Conservation (phyloP, 2,888 invertebrate species). For the Heterodera filipjevi region DNA sequence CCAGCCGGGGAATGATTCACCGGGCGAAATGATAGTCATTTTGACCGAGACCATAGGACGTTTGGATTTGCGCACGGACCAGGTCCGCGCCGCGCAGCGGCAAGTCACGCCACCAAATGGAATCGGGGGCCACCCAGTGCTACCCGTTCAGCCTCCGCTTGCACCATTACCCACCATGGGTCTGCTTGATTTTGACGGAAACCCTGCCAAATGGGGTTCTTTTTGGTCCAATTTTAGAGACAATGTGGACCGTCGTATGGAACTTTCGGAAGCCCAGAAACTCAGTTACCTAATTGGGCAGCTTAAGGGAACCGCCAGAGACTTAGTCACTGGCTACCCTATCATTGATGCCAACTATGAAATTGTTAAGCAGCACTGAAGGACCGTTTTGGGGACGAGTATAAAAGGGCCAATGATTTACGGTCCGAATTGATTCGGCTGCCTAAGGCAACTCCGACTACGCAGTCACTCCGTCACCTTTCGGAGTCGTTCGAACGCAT, state of each 20-base stretch:
- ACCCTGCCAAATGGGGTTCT: not conserved
- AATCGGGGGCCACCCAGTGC: too few species aligned
- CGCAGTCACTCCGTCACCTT: not conserved
- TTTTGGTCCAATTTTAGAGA: not conserved
- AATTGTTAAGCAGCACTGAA: not conserved
- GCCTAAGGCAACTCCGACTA: not conserved
- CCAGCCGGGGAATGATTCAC: not conserved
- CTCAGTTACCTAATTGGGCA: not conserved
- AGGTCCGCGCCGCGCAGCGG: not conserved
- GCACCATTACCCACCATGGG: not conserved
- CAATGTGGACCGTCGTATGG: not conserved
- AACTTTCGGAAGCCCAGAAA: not conserved
- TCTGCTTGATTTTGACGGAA: not conserved
- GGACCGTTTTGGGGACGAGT: constrained; percentile 12
- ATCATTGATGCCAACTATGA: not conserved
- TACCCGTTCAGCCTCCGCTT: too few species aligned
- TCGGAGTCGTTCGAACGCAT: not conserved
- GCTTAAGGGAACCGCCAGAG: not conserved
- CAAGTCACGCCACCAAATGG: too few species aligned
- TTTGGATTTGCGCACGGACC: not conserved
- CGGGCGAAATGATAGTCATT: not conserved
- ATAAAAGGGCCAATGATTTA: not conserved
- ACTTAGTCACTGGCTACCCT: not conserved
- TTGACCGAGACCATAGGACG: not conserved
- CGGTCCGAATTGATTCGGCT: not conserved